phyloP scores from a whole-genome alignment of 2,113 vertebrate genomes.

The Gavialis gangeticus region DNA sequence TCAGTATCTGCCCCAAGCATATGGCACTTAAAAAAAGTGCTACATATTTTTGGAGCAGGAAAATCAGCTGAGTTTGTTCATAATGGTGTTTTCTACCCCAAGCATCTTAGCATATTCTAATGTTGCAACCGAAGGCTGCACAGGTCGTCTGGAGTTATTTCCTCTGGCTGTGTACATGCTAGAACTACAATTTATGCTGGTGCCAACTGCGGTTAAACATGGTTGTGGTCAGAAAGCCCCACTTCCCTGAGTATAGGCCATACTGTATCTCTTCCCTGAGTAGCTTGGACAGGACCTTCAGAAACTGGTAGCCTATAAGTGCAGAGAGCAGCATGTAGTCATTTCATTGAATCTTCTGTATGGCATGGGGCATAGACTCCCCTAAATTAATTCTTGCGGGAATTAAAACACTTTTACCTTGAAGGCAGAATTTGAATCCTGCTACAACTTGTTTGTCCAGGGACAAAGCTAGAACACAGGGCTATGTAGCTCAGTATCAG shows the following conservation, averaged over 20 bases:
- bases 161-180: background rate
- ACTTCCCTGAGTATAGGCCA: background rate
- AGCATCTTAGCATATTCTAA: background rate
- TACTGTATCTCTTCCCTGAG: background rate
- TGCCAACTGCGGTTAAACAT: background rate
- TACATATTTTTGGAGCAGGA: background rate
- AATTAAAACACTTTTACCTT: no score
- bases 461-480: no score
- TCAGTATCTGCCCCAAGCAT: background rate
- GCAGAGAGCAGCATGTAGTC: background rate
- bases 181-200: background rate
- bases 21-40: background rate
- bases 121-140: background rate
- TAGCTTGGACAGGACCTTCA: background rate
- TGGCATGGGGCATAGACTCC: background rate
- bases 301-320: background rate
- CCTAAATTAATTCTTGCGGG: no score
- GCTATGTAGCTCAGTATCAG: no score
- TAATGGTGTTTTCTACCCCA: background rate
- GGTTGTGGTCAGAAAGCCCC: background rate
- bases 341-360: background rate
- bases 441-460: no score
- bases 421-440: no score
- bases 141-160: background rate
- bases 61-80: background rate